Percentiles rank a stretch among this genome's conserved stretches.
phyloP scores from a whole-genome alignment of 92 coral and sea anemone species.

The Meandrina meandrites region DNA sequence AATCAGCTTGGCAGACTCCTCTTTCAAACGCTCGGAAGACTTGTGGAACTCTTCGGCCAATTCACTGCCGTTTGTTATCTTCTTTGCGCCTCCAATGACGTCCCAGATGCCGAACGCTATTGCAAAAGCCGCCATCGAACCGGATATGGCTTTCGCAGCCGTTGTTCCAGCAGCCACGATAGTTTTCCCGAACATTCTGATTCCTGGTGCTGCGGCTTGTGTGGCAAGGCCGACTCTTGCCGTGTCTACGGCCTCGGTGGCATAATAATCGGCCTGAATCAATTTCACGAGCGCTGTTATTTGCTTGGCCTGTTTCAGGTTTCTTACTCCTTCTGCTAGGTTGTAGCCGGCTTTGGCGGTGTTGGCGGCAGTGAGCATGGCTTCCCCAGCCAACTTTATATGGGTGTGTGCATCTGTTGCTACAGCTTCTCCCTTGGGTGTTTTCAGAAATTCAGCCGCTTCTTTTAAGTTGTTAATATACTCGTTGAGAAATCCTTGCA shows the following conservation, averaged over 20 bases:
- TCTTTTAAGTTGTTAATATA: neutral
- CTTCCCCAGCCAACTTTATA: too few relatives aligned
- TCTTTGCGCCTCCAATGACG: slow-evolving; percentile 30
- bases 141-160: slow-evolving; percentile 19
- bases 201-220: slow-evolving; percentile 15
- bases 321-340: neutral
- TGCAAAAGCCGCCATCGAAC: neutral
- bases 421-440: neutral
- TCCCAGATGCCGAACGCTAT: slow-evolving; percentile 27
- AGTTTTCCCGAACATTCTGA: slow-evolving; percentile 10
- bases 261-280: slow-evolving; percentile 3
- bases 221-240: slow-evolving; percentile 14
- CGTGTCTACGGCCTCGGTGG: too few relatives aligned
- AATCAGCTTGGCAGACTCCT: slow-evolving; percentile 22
- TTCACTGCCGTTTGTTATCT: slow-evolving; percentile 26
- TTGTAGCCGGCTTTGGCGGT: neutral
- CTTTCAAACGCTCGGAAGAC: slow-evolving; percentile 6
- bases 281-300: slow-evolving; percentile 6
- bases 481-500: slow-evolving; percentile 22
- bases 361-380: neutral
- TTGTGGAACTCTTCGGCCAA: slow-evolving; percentile 32
- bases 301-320: slow-evolving; percentile 1
- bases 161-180: slow-evolving; percentile 41
- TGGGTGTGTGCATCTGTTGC: neutral
- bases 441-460: slow-evolving; percentile 3